Conservation (phyloP, 2,113 vertebrate species). For the Propithecus coquereli region DNA sequence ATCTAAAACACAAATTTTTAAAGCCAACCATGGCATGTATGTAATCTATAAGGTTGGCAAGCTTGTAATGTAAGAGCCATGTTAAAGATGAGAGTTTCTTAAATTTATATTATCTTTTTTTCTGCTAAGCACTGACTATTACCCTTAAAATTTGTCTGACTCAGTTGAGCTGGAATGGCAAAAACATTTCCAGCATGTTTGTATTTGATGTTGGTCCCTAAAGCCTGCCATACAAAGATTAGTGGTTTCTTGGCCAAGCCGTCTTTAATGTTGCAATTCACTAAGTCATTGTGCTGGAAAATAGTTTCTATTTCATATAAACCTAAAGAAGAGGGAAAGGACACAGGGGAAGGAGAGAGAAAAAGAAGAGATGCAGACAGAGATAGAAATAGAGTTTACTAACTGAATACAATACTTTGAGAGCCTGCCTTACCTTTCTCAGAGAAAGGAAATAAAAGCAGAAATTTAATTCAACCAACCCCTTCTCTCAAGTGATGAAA, state of each 20-base stretch:
- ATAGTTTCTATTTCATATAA: background rate
- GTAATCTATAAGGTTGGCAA: background rate
- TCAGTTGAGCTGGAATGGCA: constrained; percentile 10
- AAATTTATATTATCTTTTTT: background rate
- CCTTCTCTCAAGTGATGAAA: background rate
- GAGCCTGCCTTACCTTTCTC: background rate
- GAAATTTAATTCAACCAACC: background rate
- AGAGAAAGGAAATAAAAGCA: background rate
- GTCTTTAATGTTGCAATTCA: background rate
- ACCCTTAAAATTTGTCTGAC: constrained; percentile 27
- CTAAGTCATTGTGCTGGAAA: background rate
- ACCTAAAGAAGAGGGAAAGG: background rate
- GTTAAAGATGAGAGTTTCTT: background rate
- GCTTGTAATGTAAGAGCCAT: background rate
- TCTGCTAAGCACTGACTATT: background rate
- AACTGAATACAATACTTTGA: background rate
- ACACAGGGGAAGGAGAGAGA: background rate
- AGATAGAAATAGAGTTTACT: background rate
- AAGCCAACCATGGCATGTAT: background rate
- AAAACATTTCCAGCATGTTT: constrained; percentile 23
- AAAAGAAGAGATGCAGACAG: background rate
- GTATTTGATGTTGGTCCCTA: constrained; percentile 11
- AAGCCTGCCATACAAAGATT: constrained; percentile 36
- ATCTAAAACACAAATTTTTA: background rate
- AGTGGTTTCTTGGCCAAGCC: constrained; percentile 20